phyloP scores from a whole-genome alignment of 1,140 invertebrate genomes.

The Drosophila leontia region DNA sequence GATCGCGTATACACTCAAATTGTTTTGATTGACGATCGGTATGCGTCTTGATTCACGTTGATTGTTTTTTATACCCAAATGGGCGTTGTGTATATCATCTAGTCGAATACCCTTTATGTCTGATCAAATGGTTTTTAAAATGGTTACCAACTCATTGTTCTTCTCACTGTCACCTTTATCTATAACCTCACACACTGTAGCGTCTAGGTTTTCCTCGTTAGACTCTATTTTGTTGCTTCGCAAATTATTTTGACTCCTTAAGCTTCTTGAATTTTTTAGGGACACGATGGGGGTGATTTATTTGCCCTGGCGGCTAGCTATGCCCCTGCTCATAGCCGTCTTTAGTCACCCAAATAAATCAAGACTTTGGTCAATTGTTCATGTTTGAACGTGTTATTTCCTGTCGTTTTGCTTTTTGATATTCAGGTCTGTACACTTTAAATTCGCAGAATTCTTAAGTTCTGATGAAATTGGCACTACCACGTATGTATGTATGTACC shows the following conservation, averaged over 20 bases:
- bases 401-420: no score
- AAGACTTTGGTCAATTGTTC: background rate
- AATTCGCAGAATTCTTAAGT: no score
- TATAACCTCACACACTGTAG: background rate
- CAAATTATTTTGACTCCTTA: background rate
- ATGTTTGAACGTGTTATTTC: no score
- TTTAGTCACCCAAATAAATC: background rate
- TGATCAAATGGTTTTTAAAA: no score
- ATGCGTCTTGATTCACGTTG: background rate
- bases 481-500: no score
- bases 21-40: background rate
- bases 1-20: background rate
- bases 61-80: background rate
- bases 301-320: constrained; percentile 8
- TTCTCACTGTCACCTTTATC: background rate
- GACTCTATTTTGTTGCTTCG: no score
- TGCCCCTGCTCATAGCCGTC: background rate
- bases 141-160: no score
- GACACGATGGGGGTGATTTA: background rate
- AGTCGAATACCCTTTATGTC: background rate
- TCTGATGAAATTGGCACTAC: no score
- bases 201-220: no score
- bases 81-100: background rate
- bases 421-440: no score
- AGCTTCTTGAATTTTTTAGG: background rate